Percentiles rank a stretch among this genome's conserved stretches.
Evolutionary conservation across 2,888 invertebrate genomes (phyloP).

Genomic region (Aphelenchoides bicaudatus): DNA sequence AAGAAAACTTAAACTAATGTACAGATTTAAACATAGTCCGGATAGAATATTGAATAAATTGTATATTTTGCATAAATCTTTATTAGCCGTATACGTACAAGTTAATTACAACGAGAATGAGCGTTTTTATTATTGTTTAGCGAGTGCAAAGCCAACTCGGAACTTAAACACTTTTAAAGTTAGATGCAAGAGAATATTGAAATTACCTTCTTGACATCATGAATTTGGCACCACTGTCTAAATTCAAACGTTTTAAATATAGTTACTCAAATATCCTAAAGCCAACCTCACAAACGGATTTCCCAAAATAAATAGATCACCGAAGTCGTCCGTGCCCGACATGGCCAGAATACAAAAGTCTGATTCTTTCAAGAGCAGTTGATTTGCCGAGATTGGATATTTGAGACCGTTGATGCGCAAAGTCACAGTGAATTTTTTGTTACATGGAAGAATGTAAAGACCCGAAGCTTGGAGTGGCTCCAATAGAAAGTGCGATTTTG

Average conservation of each 20-base stretch:
- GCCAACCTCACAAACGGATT: neutral
- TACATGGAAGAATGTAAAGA: neutral
- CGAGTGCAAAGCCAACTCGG: too few relatives aligned
- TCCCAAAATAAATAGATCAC: conserved; percentile 7
- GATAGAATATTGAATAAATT: too few relatives aligned
- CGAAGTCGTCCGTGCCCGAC: conserved; percentile 9
- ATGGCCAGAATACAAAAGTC: conserved; percentile 3
- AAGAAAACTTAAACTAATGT: too few relatives aligned
- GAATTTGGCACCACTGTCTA: too few relatives aligned
- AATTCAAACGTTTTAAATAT: neutral
- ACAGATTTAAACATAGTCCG: too few relatives aligned
- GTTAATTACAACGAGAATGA: too few relatives aligned
- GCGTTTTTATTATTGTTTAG: too few relatives aligned
- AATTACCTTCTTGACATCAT: too few relatives aligned
- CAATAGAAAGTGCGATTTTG: neutral
- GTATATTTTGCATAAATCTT: too few relatives aligned
- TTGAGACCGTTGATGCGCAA: neutral
- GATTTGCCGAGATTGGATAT: neutral
- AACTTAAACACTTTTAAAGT: too few relatives aligned
- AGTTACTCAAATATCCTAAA: neutral
- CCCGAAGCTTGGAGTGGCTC: neutral
- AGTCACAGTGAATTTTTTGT: neutral
- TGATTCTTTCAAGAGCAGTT: neutral
- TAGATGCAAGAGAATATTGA: too few relatives aligned
- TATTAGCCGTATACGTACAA: too few relatives aligned